A percentile compares a stretch with the other conserved stretches of the same genome.
Evolutionary conservation across 1,140 invertebrate genomes (phyloP).

Genomic region (Pseudachorutes palmiensis): DNA sequence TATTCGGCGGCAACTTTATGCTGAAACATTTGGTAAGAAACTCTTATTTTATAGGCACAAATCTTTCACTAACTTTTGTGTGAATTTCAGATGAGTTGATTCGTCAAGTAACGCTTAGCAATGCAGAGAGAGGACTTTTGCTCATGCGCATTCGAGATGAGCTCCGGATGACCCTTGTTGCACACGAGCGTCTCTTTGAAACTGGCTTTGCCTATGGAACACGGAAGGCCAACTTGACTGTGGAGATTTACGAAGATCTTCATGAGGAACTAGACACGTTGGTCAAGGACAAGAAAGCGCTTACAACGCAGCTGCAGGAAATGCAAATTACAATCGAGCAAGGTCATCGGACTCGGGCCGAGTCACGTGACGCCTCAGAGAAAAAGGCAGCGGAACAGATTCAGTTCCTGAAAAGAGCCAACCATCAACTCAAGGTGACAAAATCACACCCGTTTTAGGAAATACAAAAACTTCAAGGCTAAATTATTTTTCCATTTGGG

Average conservation of each 20-base stretch:
- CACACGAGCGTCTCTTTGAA: slow-evolving; percentile 90
- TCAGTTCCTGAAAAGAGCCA: slow-evolving; percentile 82
- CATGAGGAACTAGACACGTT: slow-evolving; percentile 54
- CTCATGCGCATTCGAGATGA: slow-evolving; percentile 88
- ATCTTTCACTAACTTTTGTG: no score
- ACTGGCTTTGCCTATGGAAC: slow-evolving; percentile 96
- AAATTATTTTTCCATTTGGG: background rate
- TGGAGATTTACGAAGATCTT: slow-evolving; percentile 62
- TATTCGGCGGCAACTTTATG: slow-evolving; percentile 83
- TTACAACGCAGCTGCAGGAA: slow-evolving; percentile 71
- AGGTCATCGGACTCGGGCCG: slow-evolving; percentile 68
- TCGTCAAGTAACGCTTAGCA: slow-evolving; percentile 92
- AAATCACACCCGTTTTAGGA: background rate
- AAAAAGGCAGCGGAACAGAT: slow-evolving; percentile 89
- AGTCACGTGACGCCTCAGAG: slow-evolving; percentile 74
- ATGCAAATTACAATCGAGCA: slow-evolving; percentile 74
- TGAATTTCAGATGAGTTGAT: slow-evolving; percentile 75
- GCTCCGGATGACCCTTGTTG: slow-evolving; percentile 88
- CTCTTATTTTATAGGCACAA: no score
- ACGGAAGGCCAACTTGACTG: slow-evolving; percentile 72
- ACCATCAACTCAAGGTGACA: slow-evolving; percentile 77
- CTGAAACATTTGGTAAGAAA: slow-evolving; percentile 84
- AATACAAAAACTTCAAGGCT: background rate
- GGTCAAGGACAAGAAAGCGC: slow-evolving; percentile 57
- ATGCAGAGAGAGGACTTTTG: slow-evolving; percentile 85